Evolutionary conservation across 1,140 invertebrate species (phyloP).

Genomic region (Mycetomoellerius zeteki): DNA sequence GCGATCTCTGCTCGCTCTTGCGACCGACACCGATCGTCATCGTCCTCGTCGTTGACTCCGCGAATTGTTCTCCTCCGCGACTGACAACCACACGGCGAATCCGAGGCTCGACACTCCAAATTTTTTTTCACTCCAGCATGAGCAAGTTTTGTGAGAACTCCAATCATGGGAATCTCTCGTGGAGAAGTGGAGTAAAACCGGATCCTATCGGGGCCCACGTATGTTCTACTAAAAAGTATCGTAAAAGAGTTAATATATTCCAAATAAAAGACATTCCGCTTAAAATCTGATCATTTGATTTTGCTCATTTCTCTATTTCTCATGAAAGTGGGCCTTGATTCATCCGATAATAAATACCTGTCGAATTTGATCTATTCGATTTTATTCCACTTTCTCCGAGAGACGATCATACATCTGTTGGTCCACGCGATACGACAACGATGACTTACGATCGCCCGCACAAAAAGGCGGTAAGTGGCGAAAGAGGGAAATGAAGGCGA

Average conservation of each 20-base stretch:
- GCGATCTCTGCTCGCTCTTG: neutral
- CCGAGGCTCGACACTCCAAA: neutral
- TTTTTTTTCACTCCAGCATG: neutral
- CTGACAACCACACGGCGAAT: neutral
- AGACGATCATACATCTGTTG: neutral
- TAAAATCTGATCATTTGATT: neutral
- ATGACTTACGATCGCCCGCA: conserved; percentile 8
- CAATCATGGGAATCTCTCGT: conserved; percentile 12
- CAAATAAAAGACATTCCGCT: neutral
- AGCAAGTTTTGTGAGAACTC: conserved; percentile 1
- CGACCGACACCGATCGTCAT: neutral
- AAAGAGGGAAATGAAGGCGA: conserved; percentile 19
- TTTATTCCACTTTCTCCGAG: neutral
- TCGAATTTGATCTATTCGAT: neutral
- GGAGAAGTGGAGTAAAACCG: neutral
- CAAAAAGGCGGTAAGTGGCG: neutral
- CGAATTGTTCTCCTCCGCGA: neutral
- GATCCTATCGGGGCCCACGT: neutral
- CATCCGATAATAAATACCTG: neutral
- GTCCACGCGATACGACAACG: neutral
- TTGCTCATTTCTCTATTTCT: neutral
- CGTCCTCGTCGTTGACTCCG: neutral
- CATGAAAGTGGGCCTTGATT: neutral
- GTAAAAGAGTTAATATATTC: conserved; percentile 14
- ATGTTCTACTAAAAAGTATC: neutral